Base-by-base conservation (phyloP, 2,113 vertebrate genomes). In the Mastomys natalensis region DNA sequence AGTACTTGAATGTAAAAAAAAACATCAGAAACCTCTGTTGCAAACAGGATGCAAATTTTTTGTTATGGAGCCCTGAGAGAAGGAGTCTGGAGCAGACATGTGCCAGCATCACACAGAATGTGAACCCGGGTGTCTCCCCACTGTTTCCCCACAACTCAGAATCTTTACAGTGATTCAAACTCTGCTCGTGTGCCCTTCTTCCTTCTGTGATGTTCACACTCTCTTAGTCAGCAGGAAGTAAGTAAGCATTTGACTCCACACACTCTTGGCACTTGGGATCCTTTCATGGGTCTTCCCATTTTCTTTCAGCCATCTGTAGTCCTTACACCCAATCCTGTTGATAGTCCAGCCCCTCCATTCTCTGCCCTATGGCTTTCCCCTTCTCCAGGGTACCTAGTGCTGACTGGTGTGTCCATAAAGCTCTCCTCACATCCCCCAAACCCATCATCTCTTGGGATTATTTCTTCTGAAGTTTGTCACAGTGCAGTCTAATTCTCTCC, bases 191-290 rank as follows among this genome's bases (percentile, higher is more conserved):
- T n/a, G 3, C 9, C 40, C 26, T 45, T 26, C n/a, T 45, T 62
- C 45, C 29, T n/a, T 68, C 95, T 58, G 66, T 88, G 22, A 53
- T 81, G 13, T 53, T 74, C 48, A 37, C 13, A 40, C 40, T 19
- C 66, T 92, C 73, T 31, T 19, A 66, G 73, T 40, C 43, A 85
- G n/a, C 45, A 77, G 51, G 53, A 95, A 87, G 77, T 80, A 95
- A 87, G 77, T 80, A 77, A 45, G 7, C 4, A n/a, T 2, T 24
- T n/a, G 68, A 80, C 88, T 93, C 87, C 16, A 34, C 37, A 87
- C 4, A 48, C 48, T 74, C 58, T 85, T 58, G 26, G 43, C 45
- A 22, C 8, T 62, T 66, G 76, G 60, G 58, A 84, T 6, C 90
- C 66, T 80, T 26, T 68, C 21, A 34, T 40, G 58, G 43, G 34